These are phyloP conservation scores for Zalophus californianus DNA, from an alignment of 2,797 vertebrate species.

Conservation along the genomic window DNA sequence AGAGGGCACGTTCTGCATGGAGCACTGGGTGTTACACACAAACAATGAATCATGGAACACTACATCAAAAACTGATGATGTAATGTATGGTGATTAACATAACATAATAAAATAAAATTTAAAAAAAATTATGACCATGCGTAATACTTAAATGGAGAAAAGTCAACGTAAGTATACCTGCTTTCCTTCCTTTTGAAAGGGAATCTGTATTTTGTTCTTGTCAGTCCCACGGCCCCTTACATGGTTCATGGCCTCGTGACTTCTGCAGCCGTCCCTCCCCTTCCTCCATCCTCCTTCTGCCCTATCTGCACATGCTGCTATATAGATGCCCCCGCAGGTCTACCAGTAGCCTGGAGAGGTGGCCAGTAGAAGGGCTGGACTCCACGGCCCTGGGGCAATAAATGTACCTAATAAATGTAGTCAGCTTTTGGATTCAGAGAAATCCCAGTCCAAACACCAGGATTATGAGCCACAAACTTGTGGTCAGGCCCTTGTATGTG, in stretches of 20 bases:
- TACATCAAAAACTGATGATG: too few relatives aligned
- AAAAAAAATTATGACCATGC: conserved; percentile 47
- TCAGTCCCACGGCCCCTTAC: not conserved
- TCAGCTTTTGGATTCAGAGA: not conserved
- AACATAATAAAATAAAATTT: too few relatives aligned
- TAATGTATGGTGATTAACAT: too few relatives aligned
- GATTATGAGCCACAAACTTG: not conserved
- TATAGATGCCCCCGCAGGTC: not conserved
- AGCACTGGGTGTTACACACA: too few relatives aligned
- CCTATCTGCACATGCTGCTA: not conserved
- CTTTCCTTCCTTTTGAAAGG: not conserved
- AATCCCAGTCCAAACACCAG: not conserved
- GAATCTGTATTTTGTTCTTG: not conserved
- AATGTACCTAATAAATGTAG: conserved; percentile 11
- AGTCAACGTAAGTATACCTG: not conserved
- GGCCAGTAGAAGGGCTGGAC: not conserved
- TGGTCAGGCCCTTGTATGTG: not conserved
- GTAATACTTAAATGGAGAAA: conserved; percentile 47
- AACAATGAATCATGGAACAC: too few relatives aligned
- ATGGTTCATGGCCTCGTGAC: not conserved
- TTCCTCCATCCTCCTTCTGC: not conserved
- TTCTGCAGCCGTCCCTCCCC: not conserved
- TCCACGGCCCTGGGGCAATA: not conserved
- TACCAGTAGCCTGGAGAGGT: not conserved
- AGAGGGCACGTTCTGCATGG: too few relatives aligned